A percentile compares a stretch with the other conserved stretches of the same genome.
phyloP scores from a whole-genome alignment of 1,140 invertebrate species.

The Papilio helenus region DNA sequence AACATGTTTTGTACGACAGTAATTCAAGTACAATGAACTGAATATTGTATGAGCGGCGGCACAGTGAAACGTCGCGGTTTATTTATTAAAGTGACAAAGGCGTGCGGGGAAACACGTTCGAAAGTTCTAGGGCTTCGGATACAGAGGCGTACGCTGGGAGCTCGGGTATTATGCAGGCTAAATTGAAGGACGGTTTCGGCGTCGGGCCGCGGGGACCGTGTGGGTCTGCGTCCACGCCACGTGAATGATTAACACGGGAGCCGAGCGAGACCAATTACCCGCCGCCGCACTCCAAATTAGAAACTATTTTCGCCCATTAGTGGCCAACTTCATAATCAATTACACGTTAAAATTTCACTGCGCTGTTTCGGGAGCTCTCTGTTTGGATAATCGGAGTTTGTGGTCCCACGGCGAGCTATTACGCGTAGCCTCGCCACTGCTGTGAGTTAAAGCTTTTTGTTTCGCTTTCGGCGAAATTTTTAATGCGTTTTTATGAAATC shows the following conservation, averaged over 20 bases:
- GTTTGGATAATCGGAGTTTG: constrained; percentile 82
- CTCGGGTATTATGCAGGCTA: constrained; percentile 40
- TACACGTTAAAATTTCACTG: constrained; percentile 81
- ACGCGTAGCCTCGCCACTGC: constrained; percentile 56
- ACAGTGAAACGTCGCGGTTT: constrained; percentile 10
- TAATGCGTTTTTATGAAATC: constrained; percentile 63
- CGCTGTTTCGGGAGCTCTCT: constrained; percentile 73
- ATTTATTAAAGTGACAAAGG: constrained; percentile 5
- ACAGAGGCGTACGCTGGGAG: neutral
- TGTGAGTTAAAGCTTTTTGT: constrained; percentile 75
- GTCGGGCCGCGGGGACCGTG: constrained; percentile 52
- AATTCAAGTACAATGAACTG: constrained; percentile 4
- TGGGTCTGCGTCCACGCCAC: constrained; percentile 52
- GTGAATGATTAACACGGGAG: constrained; percentile 77
- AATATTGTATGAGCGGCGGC: neutral
- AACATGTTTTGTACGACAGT: neutral
- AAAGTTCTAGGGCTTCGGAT: constrained; percentile 1
- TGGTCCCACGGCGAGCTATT: constrained; percentile 79
- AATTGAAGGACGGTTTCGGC: constrained; percentile 62
- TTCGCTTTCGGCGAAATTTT: constrained; percentile 67
- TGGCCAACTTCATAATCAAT: constrained; percentile 82
- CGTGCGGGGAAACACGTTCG: no score
- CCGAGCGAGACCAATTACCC: constrained; percentile 77
- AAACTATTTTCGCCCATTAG: constrained; percentile 82
- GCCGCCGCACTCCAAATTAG: constrained; percentile 78